Evolutionary conservation across 2,888 invertebrate genomes (phyloP).

Genomic region (Xestia ashworthii): DNA sequence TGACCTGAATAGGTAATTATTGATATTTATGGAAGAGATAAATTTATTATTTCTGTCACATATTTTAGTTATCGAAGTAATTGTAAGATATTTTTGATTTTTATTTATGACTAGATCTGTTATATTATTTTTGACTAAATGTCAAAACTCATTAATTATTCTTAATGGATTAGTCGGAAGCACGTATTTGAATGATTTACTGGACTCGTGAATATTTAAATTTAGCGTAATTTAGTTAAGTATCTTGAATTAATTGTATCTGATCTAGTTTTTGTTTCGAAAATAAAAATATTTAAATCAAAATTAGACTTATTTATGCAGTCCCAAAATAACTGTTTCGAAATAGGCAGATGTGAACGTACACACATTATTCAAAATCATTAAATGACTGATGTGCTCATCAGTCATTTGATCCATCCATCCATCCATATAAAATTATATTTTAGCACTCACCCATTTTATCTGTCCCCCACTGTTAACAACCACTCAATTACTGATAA

Average conservation of each 20-base stretch:
- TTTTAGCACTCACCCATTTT: constrained; percentile 43
- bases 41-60: constrained; percentile 51
- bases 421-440: constrained; percentile 33
- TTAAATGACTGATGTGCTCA: constrained; percentile 8
- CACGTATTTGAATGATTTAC: constrained; percentile 48
- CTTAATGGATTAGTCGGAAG: constrained; percentile 56
- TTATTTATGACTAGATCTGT: constrained; percentile 35
- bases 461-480: constrained; percentile 53
- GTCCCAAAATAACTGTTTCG: background rate
- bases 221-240: constrained; percentile 32
- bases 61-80: constrained; percentile 38
- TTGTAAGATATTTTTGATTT: constrained; percentile 46
- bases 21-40: constrained; percentile 35
- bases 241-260: constrained; percentile 38
- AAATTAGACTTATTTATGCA: background rate
- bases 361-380: background rate
- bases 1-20: constrained; percentile 51
- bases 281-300: background rate
- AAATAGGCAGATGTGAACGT: background rate
- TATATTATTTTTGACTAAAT: constrained; percentile 47
- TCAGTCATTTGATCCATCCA: background rate
- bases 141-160: constrained; percentile 59
- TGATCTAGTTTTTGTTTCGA: constrained; percentile 13
- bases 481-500: constrained; percentile 82
- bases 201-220: constrained; percentile 22